phyloP scores from a whole-genome alignment of 2,797 vertebrate genomes.

The Geotrypetes seraphini region DNA sequence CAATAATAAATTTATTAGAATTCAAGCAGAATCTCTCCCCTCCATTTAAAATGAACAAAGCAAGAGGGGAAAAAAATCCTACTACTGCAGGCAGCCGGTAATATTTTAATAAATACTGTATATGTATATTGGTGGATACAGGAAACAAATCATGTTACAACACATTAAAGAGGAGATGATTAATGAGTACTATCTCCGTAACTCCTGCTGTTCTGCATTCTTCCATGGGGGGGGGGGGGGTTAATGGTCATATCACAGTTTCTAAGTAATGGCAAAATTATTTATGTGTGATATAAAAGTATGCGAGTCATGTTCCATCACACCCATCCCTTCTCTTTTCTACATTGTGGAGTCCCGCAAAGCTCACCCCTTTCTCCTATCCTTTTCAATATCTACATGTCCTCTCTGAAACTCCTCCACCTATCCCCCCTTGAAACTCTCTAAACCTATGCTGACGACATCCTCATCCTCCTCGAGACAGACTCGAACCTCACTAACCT shows the following conservation, averaged over 20 bases:
- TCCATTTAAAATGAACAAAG: slow-evolving; percentile 35
- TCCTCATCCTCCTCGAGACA: too few relatives aligned
- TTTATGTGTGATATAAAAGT: slow-evolving; percentile 73
- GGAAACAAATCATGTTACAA: slow-evolving; percentile 43
- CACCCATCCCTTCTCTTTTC: slow-evolving; percentile 60
- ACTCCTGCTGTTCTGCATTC: slow-evolving; percentile 35
- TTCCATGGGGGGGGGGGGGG: too few relatives aligned
- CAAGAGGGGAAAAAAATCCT: too few relatives aligned
- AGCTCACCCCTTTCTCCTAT: too few relatives aligned
- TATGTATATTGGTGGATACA: slow-evolving; percentile 69
- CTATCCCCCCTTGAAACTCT: too few relatives aligned
- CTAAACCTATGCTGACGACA: too few relatives aligned
- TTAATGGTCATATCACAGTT: slow-evolving; percentile 53
- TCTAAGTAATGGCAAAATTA: slow-evolving; percentile 51
- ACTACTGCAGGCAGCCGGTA: slow-evolving; percentile 58
- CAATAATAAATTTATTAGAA: slow-evolving; percentile 34
- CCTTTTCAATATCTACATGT: too few relatives aligned
- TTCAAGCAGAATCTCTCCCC: slow-evolving; percentile 34
- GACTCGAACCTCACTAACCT: too few relatives aligned
- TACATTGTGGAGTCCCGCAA: too few relatives aligned
- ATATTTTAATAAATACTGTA: slow-evolving; percentile 47
- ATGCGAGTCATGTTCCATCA: slow-evolving; percentile 64
- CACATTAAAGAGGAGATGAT: slow-evolving; percentile 43
- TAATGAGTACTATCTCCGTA: slow-evolving; percentile 53
- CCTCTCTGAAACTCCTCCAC: too few relatives aligned